Evolutionary conservation across 2,888 invertebrate genomes (phyloP).

Genomic region (Lomographa bimaculata): DNA sequence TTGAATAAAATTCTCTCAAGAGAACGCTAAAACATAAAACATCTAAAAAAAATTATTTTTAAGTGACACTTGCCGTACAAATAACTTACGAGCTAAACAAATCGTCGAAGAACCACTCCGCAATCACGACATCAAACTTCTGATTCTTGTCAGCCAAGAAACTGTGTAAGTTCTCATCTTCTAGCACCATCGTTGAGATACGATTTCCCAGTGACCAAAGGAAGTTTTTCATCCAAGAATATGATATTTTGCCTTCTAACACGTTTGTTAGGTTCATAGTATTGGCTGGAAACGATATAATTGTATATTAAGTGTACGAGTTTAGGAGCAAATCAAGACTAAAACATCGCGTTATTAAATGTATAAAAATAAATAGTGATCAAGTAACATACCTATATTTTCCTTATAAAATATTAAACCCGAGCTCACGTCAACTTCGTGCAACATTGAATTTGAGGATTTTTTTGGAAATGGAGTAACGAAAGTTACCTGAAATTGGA

Average conservation of each 20-base stretch:
- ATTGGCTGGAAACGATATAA: not conserved
- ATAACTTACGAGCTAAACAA: slow-evolving; percentile 7
- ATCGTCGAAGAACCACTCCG: slow-evolving; percentile 13
- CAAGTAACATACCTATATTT: not conserved
- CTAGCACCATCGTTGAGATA: not conserved
- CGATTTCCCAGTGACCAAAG: slow-evolving; percentile 1
- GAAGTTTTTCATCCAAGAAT: slow-evolving; percentile 2
- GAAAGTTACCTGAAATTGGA: slow-evolving; percentile 12
- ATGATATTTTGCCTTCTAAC: not conserved
- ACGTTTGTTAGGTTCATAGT: slow-evolving; percentile 1
- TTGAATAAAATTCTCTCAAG: no score
- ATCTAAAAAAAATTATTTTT: no score
- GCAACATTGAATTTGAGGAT: not conserved
- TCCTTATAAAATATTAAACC: not conserved
- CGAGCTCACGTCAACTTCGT: not conserved
- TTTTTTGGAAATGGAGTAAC: slow-evolving; percentile 6
- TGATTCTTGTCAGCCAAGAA: slow-evolving; percentile 7
- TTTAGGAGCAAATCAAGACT: no score
- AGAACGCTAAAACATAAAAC: no score
- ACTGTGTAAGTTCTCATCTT: slow-evolving; percentile 5
- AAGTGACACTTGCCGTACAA: no score
- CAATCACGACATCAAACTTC: slow-evolving; percentile 7
- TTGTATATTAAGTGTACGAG: no score
- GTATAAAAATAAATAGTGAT: not conserved
- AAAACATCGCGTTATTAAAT: not conserved